These are phyloP conservation scores for Bicyclus anynana DNA, from an alignment of 1,140 invertebrate species.

Conservation along the genomic window DNA sequence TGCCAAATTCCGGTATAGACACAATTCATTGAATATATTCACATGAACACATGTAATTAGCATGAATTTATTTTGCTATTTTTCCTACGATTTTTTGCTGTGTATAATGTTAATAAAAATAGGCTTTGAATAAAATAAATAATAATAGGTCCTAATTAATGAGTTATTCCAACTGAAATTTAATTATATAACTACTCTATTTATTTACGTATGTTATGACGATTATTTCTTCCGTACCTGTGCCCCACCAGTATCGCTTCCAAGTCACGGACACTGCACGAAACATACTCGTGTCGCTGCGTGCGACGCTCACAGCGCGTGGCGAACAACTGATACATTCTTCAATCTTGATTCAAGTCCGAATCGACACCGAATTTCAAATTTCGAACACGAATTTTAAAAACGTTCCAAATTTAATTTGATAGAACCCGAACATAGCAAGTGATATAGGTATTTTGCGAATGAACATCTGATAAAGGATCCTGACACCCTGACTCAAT, in stretches of 20 bases:
- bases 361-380: constrained; percentile 9
- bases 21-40: neutral
- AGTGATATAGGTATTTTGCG: neutral
- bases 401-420: neutral
- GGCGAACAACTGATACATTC: constrained; percentile 49
- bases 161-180: too few species aligned
- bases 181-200: too few species aligned
- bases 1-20: constrained; percentile 14
- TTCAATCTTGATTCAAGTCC: neutral
- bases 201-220: constrained; percentile 55
- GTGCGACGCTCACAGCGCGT: constrained; percentile 52
- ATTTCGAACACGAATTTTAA: neutral
- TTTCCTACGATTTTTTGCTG: too few species aligned
- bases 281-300: constrained; percentile 55
- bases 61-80: too few species aligned
- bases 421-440: neutral
- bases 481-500: constrained; percentile 58
- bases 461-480: constrained; percentile 37
- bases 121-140: too few species aligned
- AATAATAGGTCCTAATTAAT: too few species aligned
- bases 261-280: constrained; percentile 66
- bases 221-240: constrained; percentile 64
- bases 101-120: too few species aligned
- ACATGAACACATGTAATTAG: too few species aligned
- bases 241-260: constrained; percentile 75